These are phyloP conservation scores for Stomatorhinus ivindoensis DNA, from an alignment of 2,113 vertebrate species.

Conservation along the genomic window DNA sequence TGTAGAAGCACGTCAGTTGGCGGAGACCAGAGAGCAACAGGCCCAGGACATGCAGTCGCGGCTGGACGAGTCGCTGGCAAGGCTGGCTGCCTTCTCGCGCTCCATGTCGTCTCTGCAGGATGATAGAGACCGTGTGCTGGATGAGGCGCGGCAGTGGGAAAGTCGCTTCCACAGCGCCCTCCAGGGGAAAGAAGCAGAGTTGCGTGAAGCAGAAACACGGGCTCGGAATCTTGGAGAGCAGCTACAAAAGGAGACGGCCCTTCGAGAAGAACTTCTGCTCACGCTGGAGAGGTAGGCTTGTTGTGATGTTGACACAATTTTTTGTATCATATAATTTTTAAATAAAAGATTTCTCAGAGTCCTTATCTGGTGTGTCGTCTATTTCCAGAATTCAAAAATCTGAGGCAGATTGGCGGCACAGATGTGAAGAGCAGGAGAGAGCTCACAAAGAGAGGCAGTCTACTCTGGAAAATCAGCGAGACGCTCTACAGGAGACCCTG, in stretches of 20 bases:
- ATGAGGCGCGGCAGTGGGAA: conserved; percentile 86
- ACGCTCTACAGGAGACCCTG: conserved; percentile 49
- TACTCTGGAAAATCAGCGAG: conserved; percentile 59
- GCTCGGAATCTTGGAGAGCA: conserved; percentile 64
- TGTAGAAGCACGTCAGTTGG: conserved; percentile 51
- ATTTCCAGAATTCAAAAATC: conserved; percentile 63
- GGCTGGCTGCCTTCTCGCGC: conserved; percentile 82
- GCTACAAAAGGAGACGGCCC: conserved; percentile 59
- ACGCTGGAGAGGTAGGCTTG: conserved; percentile 53
- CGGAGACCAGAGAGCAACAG: conserved; percentile 62
- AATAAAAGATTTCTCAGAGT: not conserved
- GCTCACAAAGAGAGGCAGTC: conserved; percentile 51
- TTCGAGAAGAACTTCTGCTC: conserved; percentile 66
- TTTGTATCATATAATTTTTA: not conserved
- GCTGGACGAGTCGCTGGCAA: conserved; percentile 76
- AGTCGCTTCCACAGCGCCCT: conserved; percentile 74
- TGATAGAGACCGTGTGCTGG: conserved; percentile 85
- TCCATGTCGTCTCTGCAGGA: conserved; percentile 97
- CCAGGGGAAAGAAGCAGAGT: conserved; percentile 79
- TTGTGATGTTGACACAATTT: not conserved
- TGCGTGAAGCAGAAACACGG: conserved; percentile 64
- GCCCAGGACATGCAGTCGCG: conserved; percentile 66
- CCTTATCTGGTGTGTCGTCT: not conserved
- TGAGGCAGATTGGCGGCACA: conserved; percentile 59
- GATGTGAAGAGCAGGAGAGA: conserved; percentile 54